Percentiles rank a stretch among this genome's conserved stretches.
phyloP scores from a whole-genome alignment of 1,140 invertebrate genomes.

The Eueides isabella region DNA sequence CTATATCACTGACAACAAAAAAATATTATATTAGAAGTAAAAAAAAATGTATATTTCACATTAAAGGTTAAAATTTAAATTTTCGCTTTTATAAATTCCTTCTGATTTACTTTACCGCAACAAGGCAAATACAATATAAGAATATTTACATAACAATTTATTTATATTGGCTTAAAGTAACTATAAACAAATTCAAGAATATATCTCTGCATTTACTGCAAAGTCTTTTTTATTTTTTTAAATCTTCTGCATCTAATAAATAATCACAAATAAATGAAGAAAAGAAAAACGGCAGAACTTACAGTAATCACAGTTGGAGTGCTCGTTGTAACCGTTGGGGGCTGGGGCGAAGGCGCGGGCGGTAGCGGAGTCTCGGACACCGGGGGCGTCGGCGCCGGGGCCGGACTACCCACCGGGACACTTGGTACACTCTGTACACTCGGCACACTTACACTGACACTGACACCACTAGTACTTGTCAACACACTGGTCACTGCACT shows the following conservation, averaged over 20 bases:
- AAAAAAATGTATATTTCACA: no score
- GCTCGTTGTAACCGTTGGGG: slow-evolving; percentile 40
- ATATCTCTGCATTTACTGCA: not conserved
- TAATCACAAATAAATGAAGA: not conserved
- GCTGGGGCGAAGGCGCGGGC: slow-evolving; percentile 40
- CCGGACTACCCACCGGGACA: slow-evolving; percentile 34
- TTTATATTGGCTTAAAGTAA: no score
- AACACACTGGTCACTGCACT: slow-evolving; percentile 28
- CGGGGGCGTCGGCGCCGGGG: slow-evolving; percentile 18
- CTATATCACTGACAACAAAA: no score
- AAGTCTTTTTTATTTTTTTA: not conserved
- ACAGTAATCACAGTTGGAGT: slow-evolving; percentile 41
- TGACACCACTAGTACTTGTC: slow-evolving; percentile 30
- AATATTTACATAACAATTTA: no score
- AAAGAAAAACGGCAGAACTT: slow-evolving; percentile 14
- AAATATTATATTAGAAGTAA: no score
- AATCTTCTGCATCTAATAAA: no score
- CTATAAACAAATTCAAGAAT: no score
- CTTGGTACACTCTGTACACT: slow-evolving; percentile 24
- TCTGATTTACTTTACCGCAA: no score
- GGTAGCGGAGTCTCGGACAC: slow-evolving; percentile 31
- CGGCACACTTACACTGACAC: slow-evolving; percentile 22
- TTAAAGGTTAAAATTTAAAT: no score
- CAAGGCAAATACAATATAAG: no score
- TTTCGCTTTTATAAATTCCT: no score